Base-by-base conservation (phyloP, 2,888 invertebrate genomes). In the Athalia cordata region DNA sequence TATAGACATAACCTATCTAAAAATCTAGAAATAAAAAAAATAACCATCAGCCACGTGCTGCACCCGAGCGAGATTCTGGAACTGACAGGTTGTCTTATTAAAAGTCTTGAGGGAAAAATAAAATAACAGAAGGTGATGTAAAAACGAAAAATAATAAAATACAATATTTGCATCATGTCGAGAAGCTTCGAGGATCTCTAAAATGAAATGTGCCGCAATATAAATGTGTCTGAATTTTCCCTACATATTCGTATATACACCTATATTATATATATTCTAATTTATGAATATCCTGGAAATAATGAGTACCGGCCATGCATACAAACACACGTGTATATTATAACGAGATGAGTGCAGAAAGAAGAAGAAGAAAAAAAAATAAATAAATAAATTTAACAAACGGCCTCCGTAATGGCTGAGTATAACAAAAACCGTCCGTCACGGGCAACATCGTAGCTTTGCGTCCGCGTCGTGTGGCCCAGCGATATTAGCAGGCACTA, bases 401-500 rank as follows among this genome's bases (percentile, higher is more conserved):
- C 8, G 66, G 11, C n/a, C 11, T 13, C 13, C 13, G 50, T 29
- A 67, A 67, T 50, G 47, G 45, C 65, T 11, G 47, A 67, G 49
- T 67, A 67, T 67, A 67, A 50, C 67, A n/a, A 13, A 67, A 67
- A 67, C 67, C 49, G 67, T 67, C 13, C 50, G 67, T 67, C 67
- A 67, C 50, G 49, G 29, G 1, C 49, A 49, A 67, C 50, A 67
- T 67, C 43, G 67, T 13, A 67, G 67, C 49, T 67, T 67, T 67
- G 50, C 50, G 67, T 9, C 50, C 50, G 43, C 49, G 50, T 29
- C 29, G 29, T 29, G 29, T 29, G 29, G 29, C 13, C 50, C 83
- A 82, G 83, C 81, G 84, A 86, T 86, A 86, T 86, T 86, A 82
- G 82, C 79, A 79, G 81, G 79, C 81, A 82, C 81, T 86, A 86